Base-by-base conservation (phyloP, 2,113 vertebrate genomes). In the Guaruba guarouba region DNA sequence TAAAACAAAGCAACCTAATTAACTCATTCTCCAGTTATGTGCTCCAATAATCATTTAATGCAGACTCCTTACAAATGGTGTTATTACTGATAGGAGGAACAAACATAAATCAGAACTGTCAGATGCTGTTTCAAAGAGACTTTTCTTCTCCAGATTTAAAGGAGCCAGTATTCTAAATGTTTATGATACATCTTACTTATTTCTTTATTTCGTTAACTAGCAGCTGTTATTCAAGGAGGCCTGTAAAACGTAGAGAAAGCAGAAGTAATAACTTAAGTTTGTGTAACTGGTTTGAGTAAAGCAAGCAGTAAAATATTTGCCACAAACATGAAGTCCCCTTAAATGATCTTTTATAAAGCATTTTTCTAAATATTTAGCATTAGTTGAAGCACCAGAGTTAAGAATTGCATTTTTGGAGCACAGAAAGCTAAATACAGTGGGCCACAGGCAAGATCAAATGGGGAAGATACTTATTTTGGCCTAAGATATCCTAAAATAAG, bases 1-100 rank as follows among this genome's bases (percentile, higher is more conserved):
- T 95, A 66, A 86, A 91, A 95, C 35, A 87, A 52, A 78, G 25
- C 52, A 84, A 68, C 43, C 24, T 89, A 92, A 93, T 91, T 93
- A 93, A 86, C 43, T 91, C 55, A 46, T 95, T 13, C 23, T 75
- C 16, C 41, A 90, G 43, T 88, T 84, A 59, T 37, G 27, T 90
- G 59, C 69, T 91, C 39, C 29, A 43, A 28, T 86, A 95, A 88
- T 92, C 77, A 70, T 84, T 90, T 90, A 93, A 92, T 86, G 79
- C 22, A 25, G 35, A n/a, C 41, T 86, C 18, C 51, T 89, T 92
- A 61, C 39, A 90, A 90, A 90, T 68, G 66, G 31, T 84, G 52
- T 80, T 95, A 78, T 77, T 96, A 77, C n/a, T 66, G 79, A 82
- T 87, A 92, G 54, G 62, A 83, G 93, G 75, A 68, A 41, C 31